These are phyloP conservation scores for Pachliopta kotzebuea DNA, from an alignment of 2,888 invertebrate species.

Conservation along the genomic window DNA sequence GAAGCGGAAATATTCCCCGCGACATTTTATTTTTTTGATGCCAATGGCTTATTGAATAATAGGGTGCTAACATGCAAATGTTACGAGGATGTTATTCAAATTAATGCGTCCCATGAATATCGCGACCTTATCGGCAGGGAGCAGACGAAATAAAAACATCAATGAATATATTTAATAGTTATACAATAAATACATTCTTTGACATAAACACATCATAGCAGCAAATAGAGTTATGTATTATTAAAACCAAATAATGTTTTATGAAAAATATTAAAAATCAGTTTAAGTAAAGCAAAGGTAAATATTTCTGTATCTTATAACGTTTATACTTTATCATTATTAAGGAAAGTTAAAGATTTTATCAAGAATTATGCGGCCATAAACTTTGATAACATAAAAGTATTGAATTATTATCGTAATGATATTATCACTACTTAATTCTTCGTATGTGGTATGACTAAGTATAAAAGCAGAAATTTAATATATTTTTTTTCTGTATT, in stretches of 20 bases:
- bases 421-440: no score
- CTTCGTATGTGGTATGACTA: no score
- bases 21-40: conserved; percentile 31
- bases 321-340: no score
- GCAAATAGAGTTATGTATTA: no score
- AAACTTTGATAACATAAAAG: neutral
- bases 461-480: no score
- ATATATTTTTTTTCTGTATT: no score
- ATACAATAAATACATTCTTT: conserved; percentile 22
- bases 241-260: no score
- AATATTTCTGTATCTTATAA: no score
- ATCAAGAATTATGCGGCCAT: neutral
- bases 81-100: conserved; percentile 31
- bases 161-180: conserved; percentile 27
- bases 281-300: no score
- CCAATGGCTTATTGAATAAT: conserved; percentile 30
- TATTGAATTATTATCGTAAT: neutral
- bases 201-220: neutral
- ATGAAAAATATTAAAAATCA: no score
- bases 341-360: neutral
- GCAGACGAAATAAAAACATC: conserved; percentile 28
- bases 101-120: conserved; percentile 29
- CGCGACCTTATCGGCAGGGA: conserved; percentile 26
- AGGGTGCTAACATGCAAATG: conserved; percentile 30
- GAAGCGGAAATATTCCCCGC: conserved; percentile 27